Evolutionary conservation across 2,113 vertebrate species (phyloP).

Genomic region (Propithecus coquereli): DNA sequence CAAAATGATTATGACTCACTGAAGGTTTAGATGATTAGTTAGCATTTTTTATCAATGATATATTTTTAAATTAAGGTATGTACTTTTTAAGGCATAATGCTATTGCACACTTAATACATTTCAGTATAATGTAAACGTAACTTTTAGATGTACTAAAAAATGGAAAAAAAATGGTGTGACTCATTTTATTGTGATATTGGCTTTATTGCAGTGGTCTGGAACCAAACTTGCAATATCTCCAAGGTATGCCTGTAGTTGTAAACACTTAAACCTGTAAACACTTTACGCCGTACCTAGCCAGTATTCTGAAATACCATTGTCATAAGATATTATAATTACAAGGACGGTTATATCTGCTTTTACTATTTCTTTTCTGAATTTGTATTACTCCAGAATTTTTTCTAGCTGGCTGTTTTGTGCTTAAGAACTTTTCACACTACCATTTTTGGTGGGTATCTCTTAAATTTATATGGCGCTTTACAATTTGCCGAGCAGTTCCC

Average conservation of each 20-base stretch:
- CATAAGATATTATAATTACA: neutral
- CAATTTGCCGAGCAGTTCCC: slow-evolving; percentile 17
- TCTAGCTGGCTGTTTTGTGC: neutral
- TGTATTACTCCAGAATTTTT: neutral
- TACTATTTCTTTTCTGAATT: neutral
- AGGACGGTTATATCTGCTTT: neutral
- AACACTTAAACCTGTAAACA: neutral
- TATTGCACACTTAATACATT: too few relatives aligned
- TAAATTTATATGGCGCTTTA: neutral
- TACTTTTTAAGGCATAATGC: too few relatives aligned
- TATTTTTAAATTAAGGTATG: too few relatives aligned
- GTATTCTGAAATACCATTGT: neutral
- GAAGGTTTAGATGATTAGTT: neutral
- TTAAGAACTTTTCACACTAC: neutral
- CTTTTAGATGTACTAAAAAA: too few relatives aligned
- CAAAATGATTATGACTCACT: neutral
- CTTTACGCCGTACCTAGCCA: neutral
- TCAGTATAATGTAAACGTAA: too few relatives aligned
- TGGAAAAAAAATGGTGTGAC: too few relatives aligned
- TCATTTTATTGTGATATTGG: too few relatives aligned
- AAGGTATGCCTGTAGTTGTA: neutral
- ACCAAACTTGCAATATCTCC: too few relatives aligned
- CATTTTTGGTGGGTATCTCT: neutral
- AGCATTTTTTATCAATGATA: neutral
- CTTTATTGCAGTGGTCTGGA: too few relatives aligned